Percentiles rank a stretch among this genome's conserved stretches.
Evolutionary conservation across 2,888 invertebrate species (phyloP).

Genomic region (Baccha elongata): DNA sequence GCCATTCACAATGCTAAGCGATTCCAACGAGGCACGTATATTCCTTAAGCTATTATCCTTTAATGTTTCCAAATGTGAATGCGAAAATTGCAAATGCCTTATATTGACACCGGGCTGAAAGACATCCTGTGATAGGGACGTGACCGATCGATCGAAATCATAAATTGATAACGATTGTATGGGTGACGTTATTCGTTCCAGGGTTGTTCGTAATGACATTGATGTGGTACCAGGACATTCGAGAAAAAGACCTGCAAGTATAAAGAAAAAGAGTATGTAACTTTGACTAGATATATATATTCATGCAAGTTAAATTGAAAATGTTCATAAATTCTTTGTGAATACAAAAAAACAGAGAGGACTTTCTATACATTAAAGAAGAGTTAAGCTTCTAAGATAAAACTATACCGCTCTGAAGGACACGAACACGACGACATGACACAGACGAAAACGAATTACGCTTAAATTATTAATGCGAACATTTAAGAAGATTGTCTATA

Average conservation of each 20-base stretch:
- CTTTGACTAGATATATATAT: not conserved
- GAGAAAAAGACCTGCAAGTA: slow-evolving; percentile 89
- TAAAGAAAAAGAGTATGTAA: slow-evolving; percentile 70
- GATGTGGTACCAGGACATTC: slow-evolving; percentile 94
- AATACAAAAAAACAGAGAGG: slow-evolving; percentile 6
- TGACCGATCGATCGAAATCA: slow-evolving; percentile 92
- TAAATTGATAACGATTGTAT: slow-evolving; percentile 94
- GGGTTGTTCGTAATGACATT: slow-evolving; percentile 87
- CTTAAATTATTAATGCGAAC: slow-evolving; percentile 57
- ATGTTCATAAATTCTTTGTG: slow-evolving; percentile 37
- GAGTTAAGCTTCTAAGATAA: not conserved
- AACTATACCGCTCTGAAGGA: not conserved
- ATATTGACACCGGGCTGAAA: slow-evolving; percentile 88
- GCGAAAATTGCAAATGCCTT: slow-evolving; percentile 90
- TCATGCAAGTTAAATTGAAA: slow-evolving; percentile 41
- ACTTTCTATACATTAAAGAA: not conserved
- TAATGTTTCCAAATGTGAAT: slow-evolving; percentile 88
- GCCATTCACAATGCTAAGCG: slow-evolving; percentile 90
- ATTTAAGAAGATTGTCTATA: slow-evolving; percentile 52
- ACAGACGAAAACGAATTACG: slow-evolving; percentile 29
- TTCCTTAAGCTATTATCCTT: slow-evolving; percentile 89
- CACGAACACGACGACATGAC: no score
- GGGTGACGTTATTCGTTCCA: slow-evolving; percentile 87
- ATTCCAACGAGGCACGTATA: slow-evolving; percentile 89
- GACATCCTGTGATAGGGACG: slow-evolving; percentile 88